Evolutionary conservation across 2,797 vertebrate genomes (phyloP).

Genomic region (Clarias pachynema): DNA sequence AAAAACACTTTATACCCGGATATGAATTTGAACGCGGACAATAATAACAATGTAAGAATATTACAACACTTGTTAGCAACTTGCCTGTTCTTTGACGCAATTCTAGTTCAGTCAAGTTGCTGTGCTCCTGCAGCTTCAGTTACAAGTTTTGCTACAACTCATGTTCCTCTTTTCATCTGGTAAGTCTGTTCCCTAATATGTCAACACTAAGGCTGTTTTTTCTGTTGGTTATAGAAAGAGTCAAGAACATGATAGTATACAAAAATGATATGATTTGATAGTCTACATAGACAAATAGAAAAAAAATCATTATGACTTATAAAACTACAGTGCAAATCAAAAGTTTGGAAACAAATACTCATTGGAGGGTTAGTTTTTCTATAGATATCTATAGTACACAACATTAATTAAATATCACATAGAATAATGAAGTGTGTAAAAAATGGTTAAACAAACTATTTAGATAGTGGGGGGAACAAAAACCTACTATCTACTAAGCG

Average conservation of each 20-base stretch:
- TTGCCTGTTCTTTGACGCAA: not conserved
- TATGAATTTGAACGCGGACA: not conserved
- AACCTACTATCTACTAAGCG: not conserved
- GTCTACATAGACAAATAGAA: no score
- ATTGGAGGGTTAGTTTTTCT: no score
- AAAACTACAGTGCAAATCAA: not conserved
- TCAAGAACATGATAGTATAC: not conserved
- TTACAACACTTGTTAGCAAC: not conserved
- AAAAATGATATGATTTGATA: not conserved
- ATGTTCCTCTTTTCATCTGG: conserved; percentile 2
- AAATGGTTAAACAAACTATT: no score
- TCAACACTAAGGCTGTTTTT: not conserved
- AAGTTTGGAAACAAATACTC: no score
- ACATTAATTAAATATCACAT: no score
- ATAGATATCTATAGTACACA: no score
- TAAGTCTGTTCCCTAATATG: not conserved
- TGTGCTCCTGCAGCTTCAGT: not conserved
- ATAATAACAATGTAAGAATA: not conserved
- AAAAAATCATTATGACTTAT: not conserved
- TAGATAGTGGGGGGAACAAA: no score
- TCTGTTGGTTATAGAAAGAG: not conserved
- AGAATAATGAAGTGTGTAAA: no score
- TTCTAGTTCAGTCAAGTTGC: not conserved
- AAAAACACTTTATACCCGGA: not conserved
- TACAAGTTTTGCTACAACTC: not conserved